phyloP scores from a whole-genome alignment of 2,797 vertebrate species.

The Distichodus sexfasciatus region DNA sequence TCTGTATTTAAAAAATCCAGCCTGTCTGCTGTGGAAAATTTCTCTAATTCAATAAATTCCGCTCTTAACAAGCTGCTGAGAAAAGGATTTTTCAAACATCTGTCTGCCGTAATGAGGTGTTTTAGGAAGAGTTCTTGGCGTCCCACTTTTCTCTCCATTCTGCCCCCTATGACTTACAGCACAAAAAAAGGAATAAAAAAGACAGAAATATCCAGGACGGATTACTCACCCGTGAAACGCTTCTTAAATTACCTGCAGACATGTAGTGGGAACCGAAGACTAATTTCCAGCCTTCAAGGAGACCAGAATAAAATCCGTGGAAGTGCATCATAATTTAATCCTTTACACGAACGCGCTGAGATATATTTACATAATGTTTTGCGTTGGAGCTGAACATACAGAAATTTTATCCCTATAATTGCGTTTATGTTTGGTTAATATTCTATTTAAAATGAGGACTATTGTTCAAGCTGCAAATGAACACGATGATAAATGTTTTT shows the following conservation, averaged over 20 bases:
- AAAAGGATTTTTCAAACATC: conserved; percentile 34
- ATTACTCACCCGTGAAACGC: not conserved
- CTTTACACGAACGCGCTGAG: no score
- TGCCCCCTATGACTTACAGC: conserved; percentile 35
- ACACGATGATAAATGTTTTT: no score
- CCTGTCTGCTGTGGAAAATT: not conserved
- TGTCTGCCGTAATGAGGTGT: conserved; percentile 45
- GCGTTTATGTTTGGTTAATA: no score
- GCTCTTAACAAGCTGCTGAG: conserved; percentile 28
- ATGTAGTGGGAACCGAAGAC: conserved; percentile 26
- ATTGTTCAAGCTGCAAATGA: no score
- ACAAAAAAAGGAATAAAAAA: conserved; percentile 24
- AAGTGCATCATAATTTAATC: no score
- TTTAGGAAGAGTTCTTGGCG: conserved; percentile 15
- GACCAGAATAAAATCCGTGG: no score
- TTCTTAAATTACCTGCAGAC: conserved; percentile 19
- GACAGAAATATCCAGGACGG: conserved; percentile 16
- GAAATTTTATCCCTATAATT: no score
- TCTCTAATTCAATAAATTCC: conserved; percentile 30
- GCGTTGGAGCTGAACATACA: no score
- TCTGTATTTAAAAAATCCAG: not conserved
- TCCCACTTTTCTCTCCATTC: conserved; percentile 35
- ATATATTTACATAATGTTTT: no score
- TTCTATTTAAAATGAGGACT: no score
- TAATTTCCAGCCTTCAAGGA: no score